Conservation (phyloP, 2,888 invertebrate genomes). For the Eristalinus aeneus region DNA sequence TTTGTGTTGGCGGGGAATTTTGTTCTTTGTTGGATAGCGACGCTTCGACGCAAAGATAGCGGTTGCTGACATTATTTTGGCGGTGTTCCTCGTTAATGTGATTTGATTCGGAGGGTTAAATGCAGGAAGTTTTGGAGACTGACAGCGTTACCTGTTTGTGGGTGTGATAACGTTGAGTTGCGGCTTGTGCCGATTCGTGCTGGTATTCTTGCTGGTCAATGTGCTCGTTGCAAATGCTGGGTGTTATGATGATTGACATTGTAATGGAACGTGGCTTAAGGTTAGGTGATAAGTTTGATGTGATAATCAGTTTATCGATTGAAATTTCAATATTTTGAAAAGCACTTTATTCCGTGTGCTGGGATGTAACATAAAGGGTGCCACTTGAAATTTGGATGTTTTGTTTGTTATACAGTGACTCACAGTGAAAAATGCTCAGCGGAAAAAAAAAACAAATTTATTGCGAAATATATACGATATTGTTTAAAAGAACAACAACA, state of each 20-base stretch:
- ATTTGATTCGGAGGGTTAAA: not conserved
- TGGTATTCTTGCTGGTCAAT: not conserved
- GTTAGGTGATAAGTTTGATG: too few relatives aligned
- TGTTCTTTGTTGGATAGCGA: not conserved
- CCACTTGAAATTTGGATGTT: too few relatives aligned
- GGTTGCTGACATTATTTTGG: not conserved
- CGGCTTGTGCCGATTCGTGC: too few relatives aligned
- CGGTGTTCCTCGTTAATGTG: not conserved
- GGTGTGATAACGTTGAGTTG: too few relatives aligned
- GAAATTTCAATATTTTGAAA: too few relatives aligned
- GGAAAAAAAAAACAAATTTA: too few relatives aligned
- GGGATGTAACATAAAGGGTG: too few relatives aligned
- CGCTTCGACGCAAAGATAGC: not conserved
- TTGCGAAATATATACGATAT: too few relatives aligned
- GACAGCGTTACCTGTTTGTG: not conserved
- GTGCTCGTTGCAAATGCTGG: not conserved
- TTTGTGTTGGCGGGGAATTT: not conserved
- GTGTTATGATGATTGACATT: not conserved
- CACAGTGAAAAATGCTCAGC: too few relatives aligned
- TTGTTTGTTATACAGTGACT: too few relatives aligned
- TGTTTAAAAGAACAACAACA: too few relatives aligned
- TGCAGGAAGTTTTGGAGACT: not conserved
- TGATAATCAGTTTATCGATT: not conserved
- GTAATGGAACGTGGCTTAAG: not conserved
- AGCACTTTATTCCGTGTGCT: too few relatives aligned